Evolutionary conservation across 2,113 vertebrate species (phyloP).

Genomic region (Crocuta crocuta): DNA sequence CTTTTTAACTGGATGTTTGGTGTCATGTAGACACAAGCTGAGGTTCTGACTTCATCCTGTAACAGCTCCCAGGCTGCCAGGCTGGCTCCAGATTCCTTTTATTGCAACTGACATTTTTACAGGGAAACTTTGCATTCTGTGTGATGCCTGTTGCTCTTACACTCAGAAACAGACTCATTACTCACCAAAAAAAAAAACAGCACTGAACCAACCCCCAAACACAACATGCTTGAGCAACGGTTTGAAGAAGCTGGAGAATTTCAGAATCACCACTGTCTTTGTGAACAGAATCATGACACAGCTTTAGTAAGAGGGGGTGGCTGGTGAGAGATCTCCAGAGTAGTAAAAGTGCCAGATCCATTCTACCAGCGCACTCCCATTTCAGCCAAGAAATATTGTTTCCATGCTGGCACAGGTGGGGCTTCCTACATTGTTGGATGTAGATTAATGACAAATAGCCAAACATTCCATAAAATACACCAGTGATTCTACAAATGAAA

Average conservation of each 20-base stretch:
- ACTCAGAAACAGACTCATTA: constrained; percentile 73
- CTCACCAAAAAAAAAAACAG: not conserved
- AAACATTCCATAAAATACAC: not conserved
- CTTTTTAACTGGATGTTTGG: constrained; percentile 82
- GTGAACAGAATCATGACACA: constrained; percentile 13
- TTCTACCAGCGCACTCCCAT: not conserved
- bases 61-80: constrained; percentile 77
- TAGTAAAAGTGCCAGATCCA: not conserved
- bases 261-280: constrained; percentile 56
- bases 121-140: constrained; percentile 79
- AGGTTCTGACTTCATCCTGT: constrained; percentile 78
- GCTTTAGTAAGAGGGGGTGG: not conserved
- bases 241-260: constrained; percentile 56
- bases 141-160: constrained; percentile 69
- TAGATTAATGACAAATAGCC: not conserved
- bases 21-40: constrained; percentile 82
- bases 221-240: not conserved
- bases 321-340: not conserved
- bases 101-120: constrained; percentile 83
- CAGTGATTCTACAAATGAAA: not conserved
- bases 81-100: constrained; percentile 79
- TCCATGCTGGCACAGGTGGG: not conserved
- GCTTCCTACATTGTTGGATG: not conserved
- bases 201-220: not conserved
- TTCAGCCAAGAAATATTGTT: not conserved